Evolutionary conservation across 2,888 invertebrate genomes (phyloP).

Genomic region (Byasa hedistus): DNA sequence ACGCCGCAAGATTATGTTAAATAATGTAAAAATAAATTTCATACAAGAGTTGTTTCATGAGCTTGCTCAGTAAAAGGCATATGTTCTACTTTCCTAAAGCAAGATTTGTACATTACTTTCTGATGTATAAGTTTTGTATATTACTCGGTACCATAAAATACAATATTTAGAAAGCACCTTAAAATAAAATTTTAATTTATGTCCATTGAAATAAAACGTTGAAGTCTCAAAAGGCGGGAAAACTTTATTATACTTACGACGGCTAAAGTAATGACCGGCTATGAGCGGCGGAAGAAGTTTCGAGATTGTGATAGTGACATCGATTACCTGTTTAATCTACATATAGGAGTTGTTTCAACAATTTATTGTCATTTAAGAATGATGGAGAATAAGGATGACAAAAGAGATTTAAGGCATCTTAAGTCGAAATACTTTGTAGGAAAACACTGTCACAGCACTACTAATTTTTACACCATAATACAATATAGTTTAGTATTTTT

Average conservation of each 20-base stretch:
- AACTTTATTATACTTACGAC: background rate
- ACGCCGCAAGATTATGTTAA: too few species aligned
- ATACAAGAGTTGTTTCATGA: background rate
- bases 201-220: background rate
- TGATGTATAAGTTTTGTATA: background rate
- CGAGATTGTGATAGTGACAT: background rate
- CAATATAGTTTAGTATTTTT: too few species aligned
- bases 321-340: background rate
- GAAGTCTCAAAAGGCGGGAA: background rate
- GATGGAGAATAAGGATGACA: too few species aligned
- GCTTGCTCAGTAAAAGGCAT: background rate
- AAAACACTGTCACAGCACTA: too few species aligned
- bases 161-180: background rate
- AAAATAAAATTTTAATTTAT: background rate
- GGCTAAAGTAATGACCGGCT: background rate
- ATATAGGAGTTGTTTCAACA: too few species aligned
- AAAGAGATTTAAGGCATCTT: too few species aligned
- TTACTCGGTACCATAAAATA: background rate
- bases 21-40: slow-evolving; percentile 4
- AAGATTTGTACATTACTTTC: background rate
- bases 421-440: too few species aligned
- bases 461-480: too few species aligned
- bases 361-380: too few species aligned
- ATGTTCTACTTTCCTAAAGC: slow-evolving; percentile 7
- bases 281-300: background rate